Base-by-base conservation (phyloP, 1,140 invertebrate genomes). In the Drosophila sproati region DNA sequence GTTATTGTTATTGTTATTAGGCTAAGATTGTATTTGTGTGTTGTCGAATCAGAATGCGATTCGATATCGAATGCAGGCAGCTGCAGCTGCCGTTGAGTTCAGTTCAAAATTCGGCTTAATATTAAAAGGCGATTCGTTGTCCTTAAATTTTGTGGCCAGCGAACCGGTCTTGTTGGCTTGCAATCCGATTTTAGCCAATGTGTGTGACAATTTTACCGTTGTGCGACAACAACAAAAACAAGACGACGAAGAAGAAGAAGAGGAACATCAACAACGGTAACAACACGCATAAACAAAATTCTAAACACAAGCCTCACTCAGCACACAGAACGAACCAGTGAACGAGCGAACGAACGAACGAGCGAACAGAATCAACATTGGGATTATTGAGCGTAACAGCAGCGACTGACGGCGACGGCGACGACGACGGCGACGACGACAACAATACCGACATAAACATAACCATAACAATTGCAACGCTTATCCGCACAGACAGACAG, bases 351-450 rank as follows among this genome's bases (percentile, higher is more conserved):
- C 77, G 73, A 73, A n/a, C 77, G 73, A 60, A 61, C 79, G 80
- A 82, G 57, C 67, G 81, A 60, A 70, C 62, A 73, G 75, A 78
- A 69, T 71, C 74, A 78, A 80, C 82, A 87, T 85, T 81, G 73
- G 82, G 82, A 79, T 82, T 77, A 69, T 66, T 71, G 73, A 68
- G 61, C 55, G 59, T 61, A 56, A 62, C 72, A 56, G 67, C 72
- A 54, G 60, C 73, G 55, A 61, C 73, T 64, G 63, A 61, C 71
- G 56, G 28, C 64, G n/a, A 43, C 39, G 39, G 4, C 39, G 8
- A 41, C 39, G 10, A 43, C 4, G 39, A 43, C 39, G 39, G 4
- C 10, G 39, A 43, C 56, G 52, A 71, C 59, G 41, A 71, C 57
- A 70, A 63, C 73, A 64, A 75, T 57, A 63, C 52, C 52, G 73